Conservation (phyloP, 2,797 vertebrate genomes). For the Phaenicophaeus curvirostris region DNA sequence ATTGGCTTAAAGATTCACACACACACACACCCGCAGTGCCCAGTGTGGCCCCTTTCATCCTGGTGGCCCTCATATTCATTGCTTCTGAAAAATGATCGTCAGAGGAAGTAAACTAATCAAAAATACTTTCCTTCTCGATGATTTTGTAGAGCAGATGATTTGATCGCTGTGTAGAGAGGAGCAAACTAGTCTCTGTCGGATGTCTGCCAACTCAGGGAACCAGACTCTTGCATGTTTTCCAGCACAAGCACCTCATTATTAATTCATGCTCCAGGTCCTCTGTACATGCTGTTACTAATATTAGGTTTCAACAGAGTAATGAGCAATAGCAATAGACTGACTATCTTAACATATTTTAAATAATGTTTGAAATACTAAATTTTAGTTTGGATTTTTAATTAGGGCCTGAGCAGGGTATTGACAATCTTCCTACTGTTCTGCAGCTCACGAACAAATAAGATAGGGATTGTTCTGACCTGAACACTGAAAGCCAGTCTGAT, state of each 20-base stretch:
- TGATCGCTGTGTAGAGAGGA: conserved; percentile 52
- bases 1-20: neutral
- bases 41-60: neutral
- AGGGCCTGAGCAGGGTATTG: conserved; percentile 17
- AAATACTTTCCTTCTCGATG: conserved; percentile 58
- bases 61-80: neutral
- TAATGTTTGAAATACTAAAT: conserved; percentile 73
- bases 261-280: conserved; percentile 79
- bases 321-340: conserved; percentile 72
- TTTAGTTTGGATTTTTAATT: conserved; percentile 77
- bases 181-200: conserved; percentile 32
- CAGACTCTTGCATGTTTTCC: conserved; percentile 73
- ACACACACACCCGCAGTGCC: fast-evolving
- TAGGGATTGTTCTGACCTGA: conserved; percentile 33
- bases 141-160: conserved; percentile 55
- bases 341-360: conserved; percentile 76
- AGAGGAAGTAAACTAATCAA: conserved; percentile 33
- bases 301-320: conserved; percentile 79
- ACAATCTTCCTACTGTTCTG: conserved; percentile 57
- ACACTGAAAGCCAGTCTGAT: neutral
- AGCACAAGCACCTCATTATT: conserved; percentile 80
- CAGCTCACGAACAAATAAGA: conserved; percentile 45
- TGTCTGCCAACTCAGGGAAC: conserved; percentile 67
- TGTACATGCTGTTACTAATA: conserved; percentile 82
- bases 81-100: neutral